Percentiles rank a stretch among this genome's conserved stretches.
These are phyloP conservation scores for Pao palembangensis DNA, from an alignment of 2,113 vertebrate genomes.

Conservation along the genomic window DNA sequence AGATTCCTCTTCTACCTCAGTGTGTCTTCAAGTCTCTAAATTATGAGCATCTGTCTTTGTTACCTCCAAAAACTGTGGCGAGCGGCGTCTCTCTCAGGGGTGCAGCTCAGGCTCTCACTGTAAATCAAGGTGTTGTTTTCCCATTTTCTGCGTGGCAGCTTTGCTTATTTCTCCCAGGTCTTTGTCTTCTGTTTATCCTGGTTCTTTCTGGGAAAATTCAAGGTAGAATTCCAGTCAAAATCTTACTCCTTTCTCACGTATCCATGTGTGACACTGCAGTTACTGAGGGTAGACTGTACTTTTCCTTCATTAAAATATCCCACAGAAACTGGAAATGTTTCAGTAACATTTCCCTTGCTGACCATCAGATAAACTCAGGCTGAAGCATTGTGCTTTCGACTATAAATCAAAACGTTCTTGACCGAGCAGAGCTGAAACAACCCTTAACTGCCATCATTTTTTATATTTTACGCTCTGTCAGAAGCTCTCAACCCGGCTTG, in stretches of 20 bases:
- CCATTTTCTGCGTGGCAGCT: conserved; percentile 33
- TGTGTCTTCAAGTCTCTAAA: conserved; percentile 37
- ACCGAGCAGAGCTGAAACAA: background rate
- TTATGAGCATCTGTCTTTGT: conserved; percentile 52
- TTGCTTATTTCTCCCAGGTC: conserved; percentile 13
- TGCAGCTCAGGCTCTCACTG: conserved; percentile 21
- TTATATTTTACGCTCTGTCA: background rate
- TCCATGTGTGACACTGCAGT: too few species aligned
- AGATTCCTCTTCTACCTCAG: conserved; percentile 17
- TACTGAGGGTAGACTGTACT: too few species aligned
- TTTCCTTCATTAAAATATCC: too few species aligned
- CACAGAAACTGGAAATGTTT: too few species aligned
- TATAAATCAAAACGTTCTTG: background rate
- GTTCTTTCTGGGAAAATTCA: too few species aligned
- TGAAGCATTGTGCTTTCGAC: background rate
- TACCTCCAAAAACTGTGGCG: conserved; percentile 36
- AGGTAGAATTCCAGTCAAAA: too few species aligned
- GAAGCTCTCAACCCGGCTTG: too few species aligned
- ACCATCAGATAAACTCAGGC: too few species aligned
- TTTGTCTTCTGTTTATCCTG: conserved; percentile 14
- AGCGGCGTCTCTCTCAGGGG: conserved; percentile 30
- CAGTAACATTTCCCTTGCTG: too few species aligned
- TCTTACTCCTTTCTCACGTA: too few species aligned
- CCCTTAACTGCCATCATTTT: background rate
- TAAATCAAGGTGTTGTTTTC: conserved; percentile 52